phyloP scores from a whole-genome alignment of 2,113 vertebrate genomes.

The Eonycteris spelaea region DNA sequence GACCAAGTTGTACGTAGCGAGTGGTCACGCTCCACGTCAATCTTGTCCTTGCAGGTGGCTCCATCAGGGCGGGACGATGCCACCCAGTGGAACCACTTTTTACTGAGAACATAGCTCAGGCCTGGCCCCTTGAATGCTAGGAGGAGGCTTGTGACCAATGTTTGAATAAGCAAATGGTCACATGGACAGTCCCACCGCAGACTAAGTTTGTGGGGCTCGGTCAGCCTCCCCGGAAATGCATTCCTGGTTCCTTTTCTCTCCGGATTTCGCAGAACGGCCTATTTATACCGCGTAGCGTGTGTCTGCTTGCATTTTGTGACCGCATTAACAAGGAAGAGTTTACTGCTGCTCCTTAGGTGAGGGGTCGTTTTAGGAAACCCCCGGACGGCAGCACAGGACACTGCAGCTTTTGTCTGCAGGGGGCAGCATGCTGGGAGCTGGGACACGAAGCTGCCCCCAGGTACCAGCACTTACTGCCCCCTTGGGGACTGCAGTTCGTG shows the following conservation, averaged over 20 bases:
- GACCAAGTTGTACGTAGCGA: not conserved
- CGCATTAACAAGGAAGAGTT: not conserved
- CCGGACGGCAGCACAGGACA: fast-evolving
- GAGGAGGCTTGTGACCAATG: not conserved
- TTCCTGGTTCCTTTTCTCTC: not conserved
- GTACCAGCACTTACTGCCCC: not conserved
- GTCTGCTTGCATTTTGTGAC: not conserved
- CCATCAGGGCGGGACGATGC: fast-evolving
- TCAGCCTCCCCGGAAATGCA: not conserved
- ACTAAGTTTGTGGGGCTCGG: too few relatives aligned
- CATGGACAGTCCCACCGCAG: fast-evolving
- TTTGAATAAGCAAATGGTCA: not conserved
- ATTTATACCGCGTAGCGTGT: not conserved
- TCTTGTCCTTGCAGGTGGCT: not conserved
- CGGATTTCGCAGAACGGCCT: not conserved
- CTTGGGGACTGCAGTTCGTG: conserved; percentile 35
- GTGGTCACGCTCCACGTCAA: not conserved
- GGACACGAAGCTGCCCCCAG: not conserved
- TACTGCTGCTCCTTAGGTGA: not conserved
- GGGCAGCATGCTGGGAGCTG: not conserved
- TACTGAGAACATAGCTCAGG: not conserved
- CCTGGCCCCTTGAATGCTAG: too few relatives aligned
- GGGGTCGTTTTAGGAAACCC: not conserved
- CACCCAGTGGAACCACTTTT: not conserved
- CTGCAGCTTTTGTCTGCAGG: not conserved